Percentiles rank a stretch among this genome's conserved stretches.
phyloP scores from a whole-genome alignment of 2,888 invertebrate genomes.

The Malthinus seriepunctatus region DNA sequence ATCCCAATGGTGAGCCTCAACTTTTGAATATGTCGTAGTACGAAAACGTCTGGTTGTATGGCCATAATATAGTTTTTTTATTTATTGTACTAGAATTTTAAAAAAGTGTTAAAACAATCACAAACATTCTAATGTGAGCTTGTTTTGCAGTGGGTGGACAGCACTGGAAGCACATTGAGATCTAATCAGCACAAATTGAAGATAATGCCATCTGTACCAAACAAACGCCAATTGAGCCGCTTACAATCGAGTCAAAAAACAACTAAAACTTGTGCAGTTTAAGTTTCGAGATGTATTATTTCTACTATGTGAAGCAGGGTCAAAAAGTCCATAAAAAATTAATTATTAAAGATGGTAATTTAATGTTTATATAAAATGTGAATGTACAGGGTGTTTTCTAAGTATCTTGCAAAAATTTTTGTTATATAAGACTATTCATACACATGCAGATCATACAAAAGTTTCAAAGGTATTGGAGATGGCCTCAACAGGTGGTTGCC shows the following conservation, averaged over 20 bases:
- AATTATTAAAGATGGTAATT: background rate
- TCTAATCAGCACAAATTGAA: conserved; percentile 44
- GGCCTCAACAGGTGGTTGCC: too few relatives aligned
- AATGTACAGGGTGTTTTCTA: too few relatives aligned
- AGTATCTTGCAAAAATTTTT: too few relatives aligned
- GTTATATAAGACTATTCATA: too few relatives aligned
- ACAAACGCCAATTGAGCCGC: conserved; percentile 41
- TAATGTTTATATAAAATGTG: background rate
- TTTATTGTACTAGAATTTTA: too few relatives aligned
- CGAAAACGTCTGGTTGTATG: too few relatives aligned
- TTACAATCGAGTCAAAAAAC: conserved; percentile 49
- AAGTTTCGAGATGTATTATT: conserved; percentile 33
- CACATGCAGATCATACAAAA: too few relatives aligned
- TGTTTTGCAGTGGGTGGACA: conserved; percentile 45
- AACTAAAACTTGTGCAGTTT: conserved; percentile 50
- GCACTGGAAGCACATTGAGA: conserved; percentile 47
- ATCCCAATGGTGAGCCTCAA: too few relatives aligned
- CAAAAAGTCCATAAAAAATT: background rate
- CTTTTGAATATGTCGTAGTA: too few relatives aligned
- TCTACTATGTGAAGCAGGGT: background rate
- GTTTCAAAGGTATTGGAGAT: too few relatives aligned
- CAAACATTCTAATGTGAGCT: background rate
- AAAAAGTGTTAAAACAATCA: too few relatives aligned
- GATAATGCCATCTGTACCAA: conserved; percentile 39
- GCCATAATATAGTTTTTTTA: too few relatives aligned